A percentile compares a stretch with the other conserved stretches of the same genome.
These are phyloP conservation scores for Picathartes gymnocephalus DNA, from an alignment of 2,113 vertebrate species.

Conservation along the genomic window DNA sequence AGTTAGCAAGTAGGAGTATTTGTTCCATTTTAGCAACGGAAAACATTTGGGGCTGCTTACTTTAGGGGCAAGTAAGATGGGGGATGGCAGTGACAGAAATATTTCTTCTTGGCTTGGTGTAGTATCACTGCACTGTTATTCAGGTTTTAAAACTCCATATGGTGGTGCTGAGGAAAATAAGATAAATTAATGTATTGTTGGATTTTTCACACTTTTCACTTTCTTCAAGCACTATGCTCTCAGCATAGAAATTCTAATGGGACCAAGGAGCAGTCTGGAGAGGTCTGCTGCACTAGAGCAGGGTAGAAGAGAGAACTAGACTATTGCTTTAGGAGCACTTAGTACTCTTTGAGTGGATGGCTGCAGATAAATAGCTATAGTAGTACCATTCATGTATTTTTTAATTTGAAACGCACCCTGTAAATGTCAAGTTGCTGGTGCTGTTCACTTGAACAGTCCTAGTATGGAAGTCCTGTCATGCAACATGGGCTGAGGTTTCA, in stretches of 20 bases:
- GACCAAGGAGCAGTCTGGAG: background rate
- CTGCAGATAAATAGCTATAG: background rate
- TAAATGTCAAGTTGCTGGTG: background rate
- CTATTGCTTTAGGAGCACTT: background rate
- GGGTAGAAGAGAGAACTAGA: background rate
- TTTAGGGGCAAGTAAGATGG: background rate
- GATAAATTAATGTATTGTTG: background rate
- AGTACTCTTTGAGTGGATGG: background rate
- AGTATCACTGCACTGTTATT: background rate
- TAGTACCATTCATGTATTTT: background rate
- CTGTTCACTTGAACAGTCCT: background rate
- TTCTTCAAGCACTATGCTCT: background rate
- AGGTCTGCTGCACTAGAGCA: background rate
- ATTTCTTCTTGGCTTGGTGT: background rate
- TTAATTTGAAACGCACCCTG: background rate
- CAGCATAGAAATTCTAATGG: background rate
- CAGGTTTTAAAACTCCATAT: background rate
- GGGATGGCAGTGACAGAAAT: background rate
- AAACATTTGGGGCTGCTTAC: background rate
- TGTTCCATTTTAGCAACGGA: background rate
- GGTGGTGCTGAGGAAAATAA: background rate
- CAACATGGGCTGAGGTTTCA: background rate
- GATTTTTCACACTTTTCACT: background rate
- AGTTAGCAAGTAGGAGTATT: background rate
- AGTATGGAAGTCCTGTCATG: background rate